These are phyloP conservation scores for Nebria brevicollis DNA, from an alignment of 2,888 invertebrate genomes.

Conservation along the genomic window DNA sequence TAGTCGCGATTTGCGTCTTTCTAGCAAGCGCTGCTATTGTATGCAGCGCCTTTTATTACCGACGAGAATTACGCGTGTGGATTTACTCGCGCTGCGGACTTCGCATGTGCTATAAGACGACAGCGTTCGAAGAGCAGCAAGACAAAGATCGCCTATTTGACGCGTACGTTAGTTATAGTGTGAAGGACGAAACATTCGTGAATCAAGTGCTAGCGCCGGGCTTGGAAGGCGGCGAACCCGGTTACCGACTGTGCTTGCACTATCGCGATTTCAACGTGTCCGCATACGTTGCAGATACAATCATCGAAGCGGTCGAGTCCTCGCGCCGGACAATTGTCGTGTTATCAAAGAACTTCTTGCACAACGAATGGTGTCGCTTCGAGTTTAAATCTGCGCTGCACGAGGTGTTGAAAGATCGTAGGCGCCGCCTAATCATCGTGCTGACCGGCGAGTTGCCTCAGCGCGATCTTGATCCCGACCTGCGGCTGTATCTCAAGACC, in stretches of 20 bases:
- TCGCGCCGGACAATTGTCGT: slow-evolving; percentile 90
- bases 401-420: slow-evolving; percentile 87
- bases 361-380: slow-evolving; percentile 94
- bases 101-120: slow-evolving; percentile 86
- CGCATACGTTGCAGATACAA: slow-evolving; percentile 90
- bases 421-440: slow-evolving; percentile 88
- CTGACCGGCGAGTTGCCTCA: slow-evolving; percentile 90
- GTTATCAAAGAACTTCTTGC: slow-evolving; percentile 90
- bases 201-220: slow-evolving; percentile 88
- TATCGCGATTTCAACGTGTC: slow-evolving; percentile 91
- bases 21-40: slow-evolving; percentile 79
- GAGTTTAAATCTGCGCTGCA: slow-evolving; percentile 95
- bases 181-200: slow-evolving; percentile 92
- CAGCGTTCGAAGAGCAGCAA: slow-evolving; percentile 81
- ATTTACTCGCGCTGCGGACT: slow-evolving; percentile 86
- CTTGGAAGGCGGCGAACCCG: slow-evolving; percentile 82
- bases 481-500: slow-evolving; percentile 88
- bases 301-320: slow-evolving; percentile 91
- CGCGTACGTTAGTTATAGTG: slow-evolving; percentile 94
- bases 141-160: slow-evolving; percentile 90
- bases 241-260: slow-evolving; percentile 89
- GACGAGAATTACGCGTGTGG: slow-evolving; percentile 85
- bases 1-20: slow-evolving; percentile 82
- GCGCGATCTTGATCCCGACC: slow-evolving; percentile 89
- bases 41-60: slow-evolving; percentile 82